phyloP scores from a whole-genome alignment of 1,140 invertebrate genomes.

The Mesaphorura yosii region DNA sequence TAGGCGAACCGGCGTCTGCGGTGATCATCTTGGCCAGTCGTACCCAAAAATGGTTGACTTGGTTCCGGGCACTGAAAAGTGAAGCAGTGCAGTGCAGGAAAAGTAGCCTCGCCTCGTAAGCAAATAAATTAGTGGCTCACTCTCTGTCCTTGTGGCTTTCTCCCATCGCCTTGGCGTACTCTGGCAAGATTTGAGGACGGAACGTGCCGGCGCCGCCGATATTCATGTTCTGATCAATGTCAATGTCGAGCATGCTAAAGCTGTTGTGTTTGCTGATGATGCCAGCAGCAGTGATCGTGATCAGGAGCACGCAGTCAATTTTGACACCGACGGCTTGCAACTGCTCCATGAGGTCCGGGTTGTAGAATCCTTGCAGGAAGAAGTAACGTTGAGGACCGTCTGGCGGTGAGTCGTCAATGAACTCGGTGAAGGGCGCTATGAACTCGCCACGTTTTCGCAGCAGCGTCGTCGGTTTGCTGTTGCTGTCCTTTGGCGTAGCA shows the following conservation, averaged over 20 bases:
- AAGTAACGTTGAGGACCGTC: background rate
- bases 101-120: too few species aligned
- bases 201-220: too few species aligned
- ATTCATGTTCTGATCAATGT: too few species aligned
- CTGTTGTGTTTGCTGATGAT: slow-evolving; percentile 1
- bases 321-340: background rate
- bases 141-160: background rate
- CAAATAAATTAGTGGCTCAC: too few species aligned
- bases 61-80: too few species aligned
- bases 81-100: too few species aligned
- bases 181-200: slow-evolving; percentile 2
- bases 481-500: background rate
- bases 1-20: background rate
- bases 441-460: slow-evolving; percentile 11
- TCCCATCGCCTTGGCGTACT: background rate
- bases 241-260: slow-evolving; percentile 11
- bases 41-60: background rate
- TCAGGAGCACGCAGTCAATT: slow-evolving; percentile 5
- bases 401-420: background rate
- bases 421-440: background rate
- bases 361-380: slow-evolving; percentile 10
- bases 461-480: slow-evolving; percentile 11
- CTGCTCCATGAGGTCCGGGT: slow-evolving; percentile 2
- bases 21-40: background rate
- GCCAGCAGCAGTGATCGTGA: background rate